Conservation (phyloP, 2,113 vertebrate species). For the Corythoichthys haematopterus region DNA sequence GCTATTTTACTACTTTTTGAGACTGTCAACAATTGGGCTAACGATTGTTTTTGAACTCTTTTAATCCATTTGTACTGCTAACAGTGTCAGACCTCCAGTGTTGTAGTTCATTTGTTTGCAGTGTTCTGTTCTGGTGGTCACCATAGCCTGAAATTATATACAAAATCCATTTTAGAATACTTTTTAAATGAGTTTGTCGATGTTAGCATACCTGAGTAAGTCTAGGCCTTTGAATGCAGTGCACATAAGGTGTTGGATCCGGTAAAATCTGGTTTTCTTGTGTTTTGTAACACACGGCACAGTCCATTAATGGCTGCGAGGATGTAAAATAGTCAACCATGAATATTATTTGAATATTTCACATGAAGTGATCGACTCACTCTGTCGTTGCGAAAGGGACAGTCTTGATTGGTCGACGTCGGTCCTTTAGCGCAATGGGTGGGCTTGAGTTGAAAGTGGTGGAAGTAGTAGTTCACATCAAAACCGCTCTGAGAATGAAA, state of each 20-base stretch:
- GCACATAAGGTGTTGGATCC: constrained; percentile 58
- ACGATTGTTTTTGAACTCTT: background rate
- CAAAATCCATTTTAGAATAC: background rate
- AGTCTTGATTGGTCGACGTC: constrained; percentile 6
- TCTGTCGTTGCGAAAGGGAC: constrained; percentile 63
- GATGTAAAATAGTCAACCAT: background rate
- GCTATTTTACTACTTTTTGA: background rate
- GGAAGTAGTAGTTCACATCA: constrained; percentile 47
- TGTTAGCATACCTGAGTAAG: constrained; percentile 56
- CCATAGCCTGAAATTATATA: constrained; percentile 48
- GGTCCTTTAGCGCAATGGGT: constrained; percentile 63
- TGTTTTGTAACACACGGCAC: constrained; percentile 68
- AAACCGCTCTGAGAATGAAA: constrained; percentile 52
- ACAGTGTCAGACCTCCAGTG: constrained; percentile 54
- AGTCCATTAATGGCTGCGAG: constrained; percentile 71
- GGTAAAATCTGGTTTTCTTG: constrained; percentile 28
- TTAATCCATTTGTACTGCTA: constrained; percentile 32
- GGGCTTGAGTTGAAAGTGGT: constrained; percentile 66
- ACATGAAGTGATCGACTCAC: constrained; percentile 40
- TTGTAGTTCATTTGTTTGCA: constrained; percentile 59
- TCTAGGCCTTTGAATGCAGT: constrained; percentile 68
- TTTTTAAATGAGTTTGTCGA: background rate
- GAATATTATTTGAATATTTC: background rate
- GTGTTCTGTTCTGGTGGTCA: constrained; percentile 25
- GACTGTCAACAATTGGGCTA: background rate